Percentiles rank a stretch among this genome's conserved stretches.
phyloP scores from a whole-genome alignment of 2,113 vertebrate genomes.

The Perccottus glenii region DNA sequence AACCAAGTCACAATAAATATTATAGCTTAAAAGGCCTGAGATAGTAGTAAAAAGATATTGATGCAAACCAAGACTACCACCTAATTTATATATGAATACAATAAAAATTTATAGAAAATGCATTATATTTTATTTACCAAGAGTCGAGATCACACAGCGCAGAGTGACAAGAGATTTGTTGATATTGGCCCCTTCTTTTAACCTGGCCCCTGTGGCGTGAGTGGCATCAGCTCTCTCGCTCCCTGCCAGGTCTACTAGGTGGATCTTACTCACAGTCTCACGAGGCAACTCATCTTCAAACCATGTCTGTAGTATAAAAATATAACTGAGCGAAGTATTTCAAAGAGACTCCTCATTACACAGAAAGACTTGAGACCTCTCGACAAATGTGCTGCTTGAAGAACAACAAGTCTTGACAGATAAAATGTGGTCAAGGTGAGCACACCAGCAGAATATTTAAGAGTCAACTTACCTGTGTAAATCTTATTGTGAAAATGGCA shows the following conservation, averaged over 20 bases:
- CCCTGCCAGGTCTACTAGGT: conserved; percentile 94
- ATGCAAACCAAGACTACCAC: background rate
- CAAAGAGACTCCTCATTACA: too few species aligned
- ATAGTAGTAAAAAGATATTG: background rate
- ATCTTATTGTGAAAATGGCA: conserved; percentile 94
- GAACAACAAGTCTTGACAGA: too few species aligned
- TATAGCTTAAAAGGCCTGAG: background rate
- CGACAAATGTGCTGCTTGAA: too few species aligned
- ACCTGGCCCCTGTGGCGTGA: conserved; percentile 83
- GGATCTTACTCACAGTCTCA: conserved; percentile 95
- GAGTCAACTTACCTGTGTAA: conserved; percentile 85
- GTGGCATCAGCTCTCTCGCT: conserved; percentile 91
- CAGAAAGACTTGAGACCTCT: background rate
- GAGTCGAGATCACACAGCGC: conserved; percentile 94
- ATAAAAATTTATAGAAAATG: conserved; percentile 4
- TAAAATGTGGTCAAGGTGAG: too few species aligned
- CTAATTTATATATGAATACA: too few species aligned
- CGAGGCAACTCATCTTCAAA: conserved; percentile 91
- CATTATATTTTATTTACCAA: conserved; percentile 81
- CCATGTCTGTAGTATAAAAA: conserved; percentile 80
- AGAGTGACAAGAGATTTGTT: conserved; percentile 96
- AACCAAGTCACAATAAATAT: background rate
- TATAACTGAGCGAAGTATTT: conserved; percentile 11
- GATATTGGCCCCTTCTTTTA: conserved; percentile 95
- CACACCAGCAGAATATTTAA: background rate